Conservation (phyloP, 2,113 vertebrate genomes). For the Anas platyrhynchos region DNA sequence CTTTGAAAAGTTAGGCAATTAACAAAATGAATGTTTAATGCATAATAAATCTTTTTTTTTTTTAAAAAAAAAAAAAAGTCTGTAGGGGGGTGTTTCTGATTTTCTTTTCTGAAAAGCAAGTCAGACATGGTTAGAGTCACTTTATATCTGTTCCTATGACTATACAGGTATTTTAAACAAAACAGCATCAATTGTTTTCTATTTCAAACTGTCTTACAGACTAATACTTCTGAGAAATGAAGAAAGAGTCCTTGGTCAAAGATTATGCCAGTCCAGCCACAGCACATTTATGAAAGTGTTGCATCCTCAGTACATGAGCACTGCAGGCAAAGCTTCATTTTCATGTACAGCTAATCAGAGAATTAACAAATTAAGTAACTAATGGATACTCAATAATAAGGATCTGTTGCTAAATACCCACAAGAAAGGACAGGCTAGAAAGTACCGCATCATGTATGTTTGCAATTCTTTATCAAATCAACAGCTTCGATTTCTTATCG, state of each 20-base stretch:
- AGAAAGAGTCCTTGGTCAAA: not conserved
- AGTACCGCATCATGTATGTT: not conserved
- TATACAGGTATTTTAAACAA: not conserved
- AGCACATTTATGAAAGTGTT: rapidly evolving
- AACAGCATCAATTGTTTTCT: not conserved
- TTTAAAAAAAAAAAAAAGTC: not conserved
- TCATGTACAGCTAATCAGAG: not conserved
- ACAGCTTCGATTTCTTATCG: not conserved
- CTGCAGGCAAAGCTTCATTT: not conserved
- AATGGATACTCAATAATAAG: not conserved
- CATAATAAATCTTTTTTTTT: not conserved
- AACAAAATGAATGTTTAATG: not conserved
- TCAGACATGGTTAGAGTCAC: rapidly evolving
- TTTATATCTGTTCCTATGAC: not conserved
- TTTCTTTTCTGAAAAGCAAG: not conserved
- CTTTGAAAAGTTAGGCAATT: not conserved
- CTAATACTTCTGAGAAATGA: not conserved
- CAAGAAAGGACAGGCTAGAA: not conserved
- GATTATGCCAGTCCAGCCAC: not conserved
- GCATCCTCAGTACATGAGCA: not conserved
- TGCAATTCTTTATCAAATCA: not conserved
- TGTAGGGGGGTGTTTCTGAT: rapidly evolving
- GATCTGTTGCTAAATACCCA: not conserved
- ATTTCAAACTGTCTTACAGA: not conserved
- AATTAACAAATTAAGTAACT: not conserved